Percentiles rank a stretch among this genome's conserved stretches.
Conservation (phyloP, 2,888 invertebrate species). For the Polymixis flavicincta region DNA sequence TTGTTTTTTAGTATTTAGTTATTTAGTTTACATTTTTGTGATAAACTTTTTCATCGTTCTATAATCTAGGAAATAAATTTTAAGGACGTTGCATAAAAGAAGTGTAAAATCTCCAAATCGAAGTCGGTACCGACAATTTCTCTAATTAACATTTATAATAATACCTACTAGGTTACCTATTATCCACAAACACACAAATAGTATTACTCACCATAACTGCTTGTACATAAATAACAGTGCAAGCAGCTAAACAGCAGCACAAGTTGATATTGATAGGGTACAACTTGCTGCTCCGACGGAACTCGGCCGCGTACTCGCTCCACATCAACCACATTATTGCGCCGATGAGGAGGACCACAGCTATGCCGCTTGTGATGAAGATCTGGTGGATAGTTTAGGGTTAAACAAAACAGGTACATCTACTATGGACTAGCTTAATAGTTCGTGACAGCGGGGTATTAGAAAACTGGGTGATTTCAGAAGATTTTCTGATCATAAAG, state of each 20-base stretch:
- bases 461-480: not conserved
- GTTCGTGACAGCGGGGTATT: too few species aligned
- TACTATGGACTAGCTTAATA: not conserved
- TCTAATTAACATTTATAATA: too few species aligned
- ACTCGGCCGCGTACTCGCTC: conserved; percentile 83
- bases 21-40: too few species aligned
- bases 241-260: conserved; percentile 91
- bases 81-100: too few species aligned
- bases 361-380: conserved; percentile 83
- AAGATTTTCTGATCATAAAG: not conserved
- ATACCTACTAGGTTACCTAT: too few species aligned
- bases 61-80: too few species aligned
- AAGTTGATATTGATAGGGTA: conserved; percentile 91
- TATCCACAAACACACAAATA: too few species aligned
- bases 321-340: conserved; percentile 84
- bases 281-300: conserved; percentile 87
- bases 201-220: conserved; percentile 91
- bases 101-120: too few species aligned
- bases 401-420: not conserved
- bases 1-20: too few species aligned
- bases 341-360: conserved; percentile 76
- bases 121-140: too few species aligned
- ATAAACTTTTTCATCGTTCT: too few species aligned
- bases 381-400: conserved; percentile 72
- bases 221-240: conserved; percentile 92